Percentiles rank a stretch among this genome's conserved stretches.
Evolutionary conservation across 2,888 invertebrate species (phyloP).

Genomic region (Nomada goodeniana): DNA sequence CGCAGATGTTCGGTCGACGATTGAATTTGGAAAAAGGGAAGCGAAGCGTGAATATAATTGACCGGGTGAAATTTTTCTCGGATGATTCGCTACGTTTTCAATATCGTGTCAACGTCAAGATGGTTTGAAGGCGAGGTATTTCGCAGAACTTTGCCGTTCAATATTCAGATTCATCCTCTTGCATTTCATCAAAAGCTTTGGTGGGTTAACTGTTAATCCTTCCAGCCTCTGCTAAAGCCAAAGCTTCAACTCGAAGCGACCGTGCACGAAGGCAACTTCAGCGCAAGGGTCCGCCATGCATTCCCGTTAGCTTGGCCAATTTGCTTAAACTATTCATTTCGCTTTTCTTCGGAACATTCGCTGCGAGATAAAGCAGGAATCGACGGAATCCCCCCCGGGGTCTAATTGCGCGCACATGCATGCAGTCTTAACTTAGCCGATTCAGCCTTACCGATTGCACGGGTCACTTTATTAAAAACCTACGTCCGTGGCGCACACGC

Average conservation of each 20-base stretch:
- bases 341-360: slow-evolving; percentile 17
- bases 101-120: too few relatives aligned
- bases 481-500: slow-evolving; percentile 1
- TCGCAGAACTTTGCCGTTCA: too few relatives aligned
- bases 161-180: too few relatives aligned
- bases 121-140: too few relatives aligned
- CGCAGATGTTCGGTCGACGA: too few relatives aligned
- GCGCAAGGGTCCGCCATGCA: background rate
- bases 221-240: background rate
- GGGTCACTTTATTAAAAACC: slow-evolving; percentile 10
- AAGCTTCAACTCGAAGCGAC: background rate
- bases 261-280: background rate
- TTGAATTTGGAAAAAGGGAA: too few relatives aligned
- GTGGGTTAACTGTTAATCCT: too few relatives aligned
- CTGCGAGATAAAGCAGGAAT: background rate
- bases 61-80: too few relatives aligned
- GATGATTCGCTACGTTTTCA: too few relatives aligned
- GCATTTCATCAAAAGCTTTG: too few relatives aligned
- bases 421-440: background rate
- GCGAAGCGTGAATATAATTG: too few relatives aligned
- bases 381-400: slow-evolving; percentile 16
- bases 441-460: background rate
- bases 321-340: slow-evolving; percentile 23
- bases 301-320: slow-evolving; percentile 28
- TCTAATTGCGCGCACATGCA: slow-evolving; percentile 26